A percentile compares a stretch with the other conserved stretches of the same genome.
phyloP scores from a whole-genome alignment of 2,888 invertebrate genomes.

The Archaeoteleia sp. region DNA sequence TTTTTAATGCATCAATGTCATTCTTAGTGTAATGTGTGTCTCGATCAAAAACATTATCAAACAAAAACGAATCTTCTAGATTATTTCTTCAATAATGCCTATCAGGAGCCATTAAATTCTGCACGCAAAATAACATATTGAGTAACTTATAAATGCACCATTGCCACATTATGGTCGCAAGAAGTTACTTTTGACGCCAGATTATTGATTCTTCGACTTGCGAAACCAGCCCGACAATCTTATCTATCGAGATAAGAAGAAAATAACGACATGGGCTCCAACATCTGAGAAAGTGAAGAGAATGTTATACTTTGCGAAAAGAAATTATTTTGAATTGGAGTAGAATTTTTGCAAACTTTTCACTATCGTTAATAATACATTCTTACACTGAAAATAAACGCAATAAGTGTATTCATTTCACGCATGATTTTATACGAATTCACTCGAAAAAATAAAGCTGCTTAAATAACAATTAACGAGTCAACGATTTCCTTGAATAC shows the following conservation, averaged over 20 bases:
- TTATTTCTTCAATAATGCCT: conserved; percentile 32
- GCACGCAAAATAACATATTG: conserved; percentile 37
- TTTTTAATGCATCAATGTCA: conserved; percentile 44
- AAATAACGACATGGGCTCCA: conserved; percentile 37
- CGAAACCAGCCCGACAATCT: conserved; percentile 49
- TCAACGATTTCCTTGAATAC: no score
- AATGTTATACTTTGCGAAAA: conserved; percentile 41
- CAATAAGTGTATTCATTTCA: no score
- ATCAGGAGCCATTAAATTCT: conserved; percentile 38
- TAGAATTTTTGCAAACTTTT: neutral
- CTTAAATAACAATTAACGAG: no score
- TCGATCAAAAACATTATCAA: conserved; percentile 26
- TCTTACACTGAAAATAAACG: no score
- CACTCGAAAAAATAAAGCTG: no score
- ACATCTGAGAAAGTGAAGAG: conserved; percentile 45
- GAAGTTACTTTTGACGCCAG: conserved; percentile 23
- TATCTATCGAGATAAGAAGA: conserved; percentile 49
- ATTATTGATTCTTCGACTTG: conserved; percentile 46
- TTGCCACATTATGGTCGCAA: conserved; percentile 14
- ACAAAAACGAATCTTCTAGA: conserved; percentile 23
- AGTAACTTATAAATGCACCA: conserved; percentile 34
- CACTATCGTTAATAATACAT: no score
- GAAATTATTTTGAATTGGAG: conserved; percentile 23
- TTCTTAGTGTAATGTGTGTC: conserved; percentile 27
- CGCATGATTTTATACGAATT: no score